These are phyloP conservation scores for Lates calcarifer DNA, from an alignment of 2,113 vertebrate genomes.

Conservation along the genomic window DNA sequence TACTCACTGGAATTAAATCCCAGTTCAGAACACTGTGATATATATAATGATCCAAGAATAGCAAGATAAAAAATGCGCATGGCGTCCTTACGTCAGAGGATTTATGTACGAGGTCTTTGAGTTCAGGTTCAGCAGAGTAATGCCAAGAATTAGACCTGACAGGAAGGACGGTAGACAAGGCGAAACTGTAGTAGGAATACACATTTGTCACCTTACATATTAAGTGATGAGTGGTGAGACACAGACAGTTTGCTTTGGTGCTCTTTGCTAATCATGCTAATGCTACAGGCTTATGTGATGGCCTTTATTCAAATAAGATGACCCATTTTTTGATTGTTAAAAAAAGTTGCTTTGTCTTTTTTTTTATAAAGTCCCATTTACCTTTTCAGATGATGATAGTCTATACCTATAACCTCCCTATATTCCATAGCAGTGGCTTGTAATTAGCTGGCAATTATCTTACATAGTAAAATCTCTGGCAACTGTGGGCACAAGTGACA, in stretches of 20 bases:
- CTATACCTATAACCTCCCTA: not conserved
- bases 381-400: not conserved
- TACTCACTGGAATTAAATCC: conserved; percentile 31
- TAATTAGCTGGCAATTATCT: not conserved
- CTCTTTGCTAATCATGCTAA: not conserved
- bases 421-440: not conserved
- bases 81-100: conserved; percentile 14
- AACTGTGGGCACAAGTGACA: not conserved
- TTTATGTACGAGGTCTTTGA: conserved; percentile 20
- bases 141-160: not conserved
- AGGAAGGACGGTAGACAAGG: not conserved
- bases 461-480: not conserved
- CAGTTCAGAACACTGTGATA: conserved; percentile 15
- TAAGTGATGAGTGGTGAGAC: conserved; percentile 6
- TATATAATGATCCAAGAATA: conserved; percentile 21
- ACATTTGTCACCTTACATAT: not conserved
- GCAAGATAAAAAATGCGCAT: conserved; percentile 13
- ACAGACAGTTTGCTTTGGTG: not conserved
- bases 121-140: conserved; percentile 17
- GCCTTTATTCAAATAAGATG: not conserved
- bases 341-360: not conserved
- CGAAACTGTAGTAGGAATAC: not conserved
- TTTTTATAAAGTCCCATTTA: not conserved
- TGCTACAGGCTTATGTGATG: not conserved
- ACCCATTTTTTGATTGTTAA: not conserved